Evolutionary conservation across 2,888 invertebrate species (phyloP).

Genomic region (Tribolium freemani): DNA sequence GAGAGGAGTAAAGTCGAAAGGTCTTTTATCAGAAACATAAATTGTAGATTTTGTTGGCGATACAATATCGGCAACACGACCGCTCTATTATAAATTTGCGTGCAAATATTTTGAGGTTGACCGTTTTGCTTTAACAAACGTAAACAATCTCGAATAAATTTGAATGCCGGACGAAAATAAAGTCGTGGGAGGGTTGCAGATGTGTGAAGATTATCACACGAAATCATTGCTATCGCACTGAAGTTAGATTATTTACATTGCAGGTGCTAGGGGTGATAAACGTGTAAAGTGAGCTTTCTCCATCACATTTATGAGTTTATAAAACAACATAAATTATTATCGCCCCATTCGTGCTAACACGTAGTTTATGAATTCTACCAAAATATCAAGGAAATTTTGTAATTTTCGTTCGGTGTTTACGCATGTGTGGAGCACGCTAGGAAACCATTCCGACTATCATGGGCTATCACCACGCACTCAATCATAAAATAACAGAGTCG

Average conservation of each 20-base stretch:
- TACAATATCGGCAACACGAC: constrained; percentile 19
- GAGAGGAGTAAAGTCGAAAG: constrained; percentile 3
- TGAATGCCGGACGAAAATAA: not conserved
- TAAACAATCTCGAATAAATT: constrained; percentile 25
- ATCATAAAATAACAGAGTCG: constrained; percentile 45
- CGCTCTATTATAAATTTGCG: constrained; percentile 27
- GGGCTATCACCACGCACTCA: constrained; percentile 52
- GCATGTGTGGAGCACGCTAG: constrained; percentile 50
- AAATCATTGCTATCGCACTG: constrained; percentile 15
- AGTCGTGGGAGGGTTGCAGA: not conserved
- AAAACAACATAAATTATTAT: constrained; percentile 47
- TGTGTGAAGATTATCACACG: constrained; percentile 33
- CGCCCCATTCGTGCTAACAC: constrained; percentile 44
- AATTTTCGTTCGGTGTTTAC: constrained; percentile 46
- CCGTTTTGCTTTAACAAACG: constrained; percentile 8
- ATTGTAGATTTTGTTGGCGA: constrained; percentile 29
- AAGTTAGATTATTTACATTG: constrained; percentile 43
- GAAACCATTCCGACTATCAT: constrained; percentile 51
- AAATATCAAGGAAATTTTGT: constrained; percentile 46
- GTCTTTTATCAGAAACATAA: constrained; percentile 29
- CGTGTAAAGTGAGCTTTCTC: constrained; percentile 45
- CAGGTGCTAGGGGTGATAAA: constrained; percentile 46
- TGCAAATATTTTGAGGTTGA: constrained; percentile 20
- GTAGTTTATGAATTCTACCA: constrained; percentile 43
- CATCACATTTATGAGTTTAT: constrained; percentile 47